Evolutionary conservation across 2,113 vertebrate genomes (phyloP), one percentile per base, ranked within the genome.

Genomic region (Notothenia coriiceps): DNA sequence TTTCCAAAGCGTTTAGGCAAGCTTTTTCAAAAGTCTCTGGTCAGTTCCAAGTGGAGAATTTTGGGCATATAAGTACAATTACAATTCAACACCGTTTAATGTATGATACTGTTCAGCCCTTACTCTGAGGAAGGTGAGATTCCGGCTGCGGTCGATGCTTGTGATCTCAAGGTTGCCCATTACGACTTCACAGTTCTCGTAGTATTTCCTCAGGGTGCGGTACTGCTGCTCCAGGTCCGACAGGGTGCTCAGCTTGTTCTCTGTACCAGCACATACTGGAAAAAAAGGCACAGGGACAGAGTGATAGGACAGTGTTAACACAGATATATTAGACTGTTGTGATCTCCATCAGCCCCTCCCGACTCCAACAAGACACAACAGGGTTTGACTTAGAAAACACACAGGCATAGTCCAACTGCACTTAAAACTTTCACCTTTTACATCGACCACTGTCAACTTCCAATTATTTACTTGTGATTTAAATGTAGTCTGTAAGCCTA

Each of bases 91-190:
- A 13, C 5, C 29, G 15, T 64, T 70, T 14, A 67, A 7, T 56
- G 49, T 13, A n/a, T 79, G 4, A 4, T 49, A 2, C 43, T 56
- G 18, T 47, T 15, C 22, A 29, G 44, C 14, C 17, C 92, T 92
- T 95, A 99, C 98, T 95, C 97, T 91, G 68, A 99, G 95, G 84
- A 99, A 99, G 86, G 97, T 97, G 86, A 99, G 97, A 92, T 99
- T 96, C 15, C 97, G 93, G 88, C 96, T 98, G 91, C 96, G 97
- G 88, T 98, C 98, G 0, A 99, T 99, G 95, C 97, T 99, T 77
- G 98, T 99, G 93, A 99, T 99, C 94, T 99, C 98, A 70, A 99
- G 95, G 95, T 99, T 99, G 51, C 98, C 98, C 98, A 99, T 99
- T 49, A 99, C 98, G 0, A 99, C 98, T 91, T 99, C 98, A 0